A percentile compares a stretch with the other conserved stretches of the same genome.
Evolutionary conservation across 1,140 invertebrate species (phyloP).

Genomic region (Zaprionus davidi): DNA sequence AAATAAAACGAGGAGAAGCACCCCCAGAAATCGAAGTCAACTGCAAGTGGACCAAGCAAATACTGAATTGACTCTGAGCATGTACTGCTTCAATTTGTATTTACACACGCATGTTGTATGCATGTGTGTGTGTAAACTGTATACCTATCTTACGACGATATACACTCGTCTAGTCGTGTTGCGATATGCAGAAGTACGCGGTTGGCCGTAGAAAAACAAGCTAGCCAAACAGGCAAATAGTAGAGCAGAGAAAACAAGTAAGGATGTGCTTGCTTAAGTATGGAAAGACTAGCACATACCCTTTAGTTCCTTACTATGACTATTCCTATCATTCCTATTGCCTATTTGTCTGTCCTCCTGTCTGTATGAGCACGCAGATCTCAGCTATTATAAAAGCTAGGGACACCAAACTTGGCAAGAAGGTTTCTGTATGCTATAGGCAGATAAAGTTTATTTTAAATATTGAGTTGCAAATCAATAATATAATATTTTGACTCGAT

Average conservation of each 20-base stretch:
- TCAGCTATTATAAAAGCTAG: too few species aligned
- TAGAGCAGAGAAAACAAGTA: not conserved
- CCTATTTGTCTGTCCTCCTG: too few species aligned
- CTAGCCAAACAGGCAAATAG: constrained; percentile 44
- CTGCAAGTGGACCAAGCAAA: constrained; percentile 30
- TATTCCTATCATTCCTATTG: too few species aligned
- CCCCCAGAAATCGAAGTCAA: constrained; percentile 4
- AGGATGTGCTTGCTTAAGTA: not conserved
- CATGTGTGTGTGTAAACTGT: not conserved
- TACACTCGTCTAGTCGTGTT: constrained; percentile 23
- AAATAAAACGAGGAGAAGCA: constrained; percentile 30
- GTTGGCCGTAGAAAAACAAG: constrained; percentile 60
- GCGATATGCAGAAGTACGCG: constrained; percentile 37
- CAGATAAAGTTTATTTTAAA: too few species aligned
- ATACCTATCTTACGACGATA: not conserved
- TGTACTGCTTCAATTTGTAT: not conserved
- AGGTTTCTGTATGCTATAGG: too few species aligned
- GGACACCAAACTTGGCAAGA: too few species aligned
- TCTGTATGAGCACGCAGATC: too few species aligned
- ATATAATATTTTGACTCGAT: too few species aligned
- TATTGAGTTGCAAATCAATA: too few species aligned
- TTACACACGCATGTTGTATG: not conserved
- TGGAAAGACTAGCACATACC: not conserved
- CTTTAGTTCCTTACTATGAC: not conserved
- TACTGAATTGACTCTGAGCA: constrained; percentile 2